phyloP scores from a whole-genome alignment of 2,888 invertebrate species.

The Nowickia ferox region DNA sequence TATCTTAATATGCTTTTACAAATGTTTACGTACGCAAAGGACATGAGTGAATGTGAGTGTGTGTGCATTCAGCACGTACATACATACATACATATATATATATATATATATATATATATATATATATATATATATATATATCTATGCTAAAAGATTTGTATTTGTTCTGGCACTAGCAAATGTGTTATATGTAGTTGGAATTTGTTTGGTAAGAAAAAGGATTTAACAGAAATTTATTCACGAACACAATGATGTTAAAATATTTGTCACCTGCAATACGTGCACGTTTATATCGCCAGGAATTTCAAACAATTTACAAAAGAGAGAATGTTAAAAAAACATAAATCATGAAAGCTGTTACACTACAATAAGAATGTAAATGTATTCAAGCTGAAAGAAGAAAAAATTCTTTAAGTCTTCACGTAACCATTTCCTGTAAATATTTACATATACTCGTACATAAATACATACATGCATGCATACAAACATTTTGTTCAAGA shows the following conservation, averaged over 20 bases:
- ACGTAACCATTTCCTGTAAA: slow-evolving; percentile 1
- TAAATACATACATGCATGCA: not conserved
- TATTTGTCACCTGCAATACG: slow-evolving; percentile 71
- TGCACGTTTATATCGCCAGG: slow-evolving; percentile 57
- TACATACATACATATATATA: too few species aligned
- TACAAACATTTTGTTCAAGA: not conserved
- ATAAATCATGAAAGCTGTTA: slow-evolving; percentile 61
- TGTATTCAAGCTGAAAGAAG: slow-evolving; percentile 25
- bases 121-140: too few species aligned
- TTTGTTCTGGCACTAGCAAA: slow-evolving; percentile 31
- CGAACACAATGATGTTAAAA: slow-evolving; percentile 62
- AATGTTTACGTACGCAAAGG: slow-evolving; percentile 51
- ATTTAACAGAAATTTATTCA: slow-evolving; percentile 61
- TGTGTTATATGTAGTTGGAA: slow-evolving; percentile 39
- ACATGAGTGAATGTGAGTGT: too few species aligned
- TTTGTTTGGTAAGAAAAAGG: slow-evolving; percentile 55
- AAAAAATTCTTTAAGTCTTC: slow-evolving; percentile 1
- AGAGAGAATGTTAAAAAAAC: slow-evolving; percentile 55
- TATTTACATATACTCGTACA: not conserved
- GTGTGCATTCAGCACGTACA: too few species aligned
- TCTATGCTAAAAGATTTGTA: not conserved
- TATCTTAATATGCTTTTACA: slow-evolving; percentile 61
- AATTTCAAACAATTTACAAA: slow-evolving; percentile 69
- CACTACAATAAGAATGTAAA: slow-evolving; percentile 39
- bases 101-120: too few species aligned